A percentile compares a stretch with the other conserved stretches of the same genome.
Evolutionary conservation across 2,797 vertebrate genomes (phyloP).

Genomic region (Paramormyrops hopkinsi): DNA sequence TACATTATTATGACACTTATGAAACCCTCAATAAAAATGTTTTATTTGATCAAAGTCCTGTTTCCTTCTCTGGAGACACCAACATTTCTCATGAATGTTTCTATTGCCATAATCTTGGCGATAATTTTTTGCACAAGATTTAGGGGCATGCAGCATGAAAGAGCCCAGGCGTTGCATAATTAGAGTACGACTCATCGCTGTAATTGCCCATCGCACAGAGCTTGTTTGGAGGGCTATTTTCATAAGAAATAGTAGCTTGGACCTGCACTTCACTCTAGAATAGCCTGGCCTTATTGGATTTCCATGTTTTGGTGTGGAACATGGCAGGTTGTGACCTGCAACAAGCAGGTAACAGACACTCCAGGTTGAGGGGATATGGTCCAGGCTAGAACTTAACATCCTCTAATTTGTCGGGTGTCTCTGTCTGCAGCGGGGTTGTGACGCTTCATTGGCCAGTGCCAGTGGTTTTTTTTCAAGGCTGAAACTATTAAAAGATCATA

Average conservation of each 20-base stretch:
- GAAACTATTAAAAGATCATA: background rate
- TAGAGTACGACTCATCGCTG: background rate
- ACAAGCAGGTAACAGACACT: background rate
- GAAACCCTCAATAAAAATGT: background rate
- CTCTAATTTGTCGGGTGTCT: background rate
- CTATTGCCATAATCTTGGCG: background rate
- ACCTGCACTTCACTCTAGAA: background rate
- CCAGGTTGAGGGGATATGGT: background rate
- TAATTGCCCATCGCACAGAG: background rate
- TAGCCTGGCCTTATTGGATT: background rate
- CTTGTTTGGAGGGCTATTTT: background rate
- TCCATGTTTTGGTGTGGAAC: background rate
- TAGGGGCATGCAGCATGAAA: background rate
- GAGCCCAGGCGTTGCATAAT: background rate
- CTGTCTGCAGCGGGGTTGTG: background rate
- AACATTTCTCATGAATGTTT: background rate
- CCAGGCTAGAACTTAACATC: background rate
- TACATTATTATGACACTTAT: background rate
- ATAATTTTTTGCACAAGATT: background rate
- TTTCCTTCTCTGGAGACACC: background rate
- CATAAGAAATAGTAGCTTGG: background rate
- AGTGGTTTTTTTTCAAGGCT: background rate
- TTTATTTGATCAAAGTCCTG: background rate
- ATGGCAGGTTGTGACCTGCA: background rate
- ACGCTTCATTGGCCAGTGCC: background rate